These are phyloP conservation scores for Anser brachyrhynchus DNA, from an alignment of 2,113 vertebrate species.

Conservation along the genomic window DNA sequence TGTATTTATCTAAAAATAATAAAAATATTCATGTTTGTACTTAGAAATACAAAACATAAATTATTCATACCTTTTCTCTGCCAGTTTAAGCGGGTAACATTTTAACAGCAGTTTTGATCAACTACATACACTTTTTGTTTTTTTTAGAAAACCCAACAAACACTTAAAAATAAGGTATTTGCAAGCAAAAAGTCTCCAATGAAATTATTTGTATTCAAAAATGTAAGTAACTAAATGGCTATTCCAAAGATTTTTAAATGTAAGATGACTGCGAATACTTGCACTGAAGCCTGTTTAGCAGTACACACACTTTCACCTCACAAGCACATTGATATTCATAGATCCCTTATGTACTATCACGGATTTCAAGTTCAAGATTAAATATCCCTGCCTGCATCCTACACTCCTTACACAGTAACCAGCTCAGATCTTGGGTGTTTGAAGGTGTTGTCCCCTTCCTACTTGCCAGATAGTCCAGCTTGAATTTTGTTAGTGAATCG, in stretches of 20 bases:
- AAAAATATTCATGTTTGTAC: not conserved
- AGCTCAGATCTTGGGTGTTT: not conserved
- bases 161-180: not conserved
- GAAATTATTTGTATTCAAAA: not conserved
- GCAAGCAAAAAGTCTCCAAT: not conserved
- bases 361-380: not conserved
- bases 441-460: not conserved
- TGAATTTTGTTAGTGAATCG: not conserved
- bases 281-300: not conserved
- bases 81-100: not conserved
- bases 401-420: not conserved
- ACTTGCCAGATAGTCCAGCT: not conserved
- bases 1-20: not conserved
- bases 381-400: not conserved
- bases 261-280: not conserved
- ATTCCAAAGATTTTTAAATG: not conserved
- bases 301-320: not conserved
- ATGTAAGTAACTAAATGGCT: not conserved
- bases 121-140: not conserved
- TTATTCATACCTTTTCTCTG: not conserved
- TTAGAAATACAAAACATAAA: not conserved
- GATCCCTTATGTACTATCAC: not conserved
- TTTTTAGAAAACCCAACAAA: not conserved
- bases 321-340: not conserved
- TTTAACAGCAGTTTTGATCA: not conserved